Base-by-base conservation (phyloP, 2,797 vertebrate genomes). In the Champsocephalus gunnari region DNA sequence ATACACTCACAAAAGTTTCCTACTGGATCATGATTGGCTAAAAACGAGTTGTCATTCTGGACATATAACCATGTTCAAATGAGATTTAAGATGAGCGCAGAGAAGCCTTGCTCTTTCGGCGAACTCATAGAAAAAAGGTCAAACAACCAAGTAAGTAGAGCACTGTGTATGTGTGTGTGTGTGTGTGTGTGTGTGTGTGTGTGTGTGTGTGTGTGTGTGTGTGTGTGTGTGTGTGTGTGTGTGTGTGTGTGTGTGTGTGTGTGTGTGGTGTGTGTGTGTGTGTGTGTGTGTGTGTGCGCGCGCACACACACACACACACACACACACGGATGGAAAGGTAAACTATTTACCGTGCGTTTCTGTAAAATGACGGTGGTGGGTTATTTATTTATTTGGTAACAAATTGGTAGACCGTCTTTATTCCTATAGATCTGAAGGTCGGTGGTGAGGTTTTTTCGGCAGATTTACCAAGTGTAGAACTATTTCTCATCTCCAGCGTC, bases 401-500 rank as follows among this genome's bases (percentile, higher is more conserved):
- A 67, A 45, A 38, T 9, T 56, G 21, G 11, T 12, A 32, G 62
- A 12, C 28, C 28, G 11, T 4, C 3, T 13, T 10, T 49, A 28
- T 28, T 28, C 4, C 5, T 9, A 38, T 38, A 21, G n/a, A 19
- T 6, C 13, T 49, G 13, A 68, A 63, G 45, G 47, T 34, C 28
- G 48, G 5, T 34, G 3, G n/a, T 14, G 4, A 28, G 17, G 34
- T 55, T 49, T 34, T 16, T 57, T 56, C 51, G 55, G 19, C 3
- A 45, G 12, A 57, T 53, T 43, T 60, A 58, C 34, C 16, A 58
- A 58, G 17, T 12, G 19, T 28, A 43, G 38, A 28, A 32, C 9
- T 24, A 32, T 43, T 71, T 16, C 28, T 34, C 61, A 64, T 65
- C 44, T 73, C 38, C n/a, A 53, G 43, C 48, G 51, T 55, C 38